A percentile compares a stretch with the other conserved stretches of the same genome.
phyloP scores from a whole-genome alignment of 2,888 invertebrate species.

The Acronicta aceris region DNA sequence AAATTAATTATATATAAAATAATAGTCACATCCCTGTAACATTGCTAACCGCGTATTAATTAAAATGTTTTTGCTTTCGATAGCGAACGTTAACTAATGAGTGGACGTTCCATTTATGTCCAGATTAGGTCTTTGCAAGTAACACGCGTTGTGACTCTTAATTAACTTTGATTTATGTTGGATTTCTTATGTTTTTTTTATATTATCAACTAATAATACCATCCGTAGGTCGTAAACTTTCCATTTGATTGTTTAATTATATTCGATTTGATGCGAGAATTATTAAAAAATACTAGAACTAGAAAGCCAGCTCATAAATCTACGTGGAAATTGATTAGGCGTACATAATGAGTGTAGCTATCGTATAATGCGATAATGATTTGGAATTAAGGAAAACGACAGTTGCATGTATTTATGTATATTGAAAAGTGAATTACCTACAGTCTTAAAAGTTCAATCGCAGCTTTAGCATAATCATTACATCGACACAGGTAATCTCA shows the following conservation, averaged over 20 bases:
- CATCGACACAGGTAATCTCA: conserved; percentile 15
- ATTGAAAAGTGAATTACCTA: conserved; percentile 17
- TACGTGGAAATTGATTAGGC: conserved; percentile 40
- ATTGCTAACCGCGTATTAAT: conserved; percentile 49
- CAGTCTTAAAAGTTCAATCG: no score
- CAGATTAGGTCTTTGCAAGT: conserved; percentile 58
- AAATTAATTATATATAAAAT: conserved; percentile 46
- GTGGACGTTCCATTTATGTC: conserved; percentile 61
- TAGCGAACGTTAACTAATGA: conserved; percentile 51
- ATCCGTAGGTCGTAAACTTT: conserved; percentile 46
- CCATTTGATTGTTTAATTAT: conserved; percentile 48
- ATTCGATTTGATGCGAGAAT: conserved; percentile 17
- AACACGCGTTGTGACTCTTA: conserved; percentile 53
- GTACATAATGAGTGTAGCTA: conserved; percentile 39
- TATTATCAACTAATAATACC: conserved; percentile 41
- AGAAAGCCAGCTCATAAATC: conserved; percentile 42
- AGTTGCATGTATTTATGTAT: conserved; percentile 9
- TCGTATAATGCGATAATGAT: conserved; percentile 35
- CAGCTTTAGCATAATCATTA: conserved; percentile 14
- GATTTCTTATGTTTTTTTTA: conserved; percentile 39
- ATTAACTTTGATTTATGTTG: conserved; percentile 53
- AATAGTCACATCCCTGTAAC: conserved; percentile 44
- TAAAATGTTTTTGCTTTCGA: conserved; percentile 56
- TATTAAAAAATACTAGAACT: conserved; percentile 37
- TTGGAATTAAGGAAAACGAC: conserved; percentile 33